Evolutionary conservation across 2,888 invertebrate species (phyloP).

Genomic region (Drosophila anomelani): DNA sequence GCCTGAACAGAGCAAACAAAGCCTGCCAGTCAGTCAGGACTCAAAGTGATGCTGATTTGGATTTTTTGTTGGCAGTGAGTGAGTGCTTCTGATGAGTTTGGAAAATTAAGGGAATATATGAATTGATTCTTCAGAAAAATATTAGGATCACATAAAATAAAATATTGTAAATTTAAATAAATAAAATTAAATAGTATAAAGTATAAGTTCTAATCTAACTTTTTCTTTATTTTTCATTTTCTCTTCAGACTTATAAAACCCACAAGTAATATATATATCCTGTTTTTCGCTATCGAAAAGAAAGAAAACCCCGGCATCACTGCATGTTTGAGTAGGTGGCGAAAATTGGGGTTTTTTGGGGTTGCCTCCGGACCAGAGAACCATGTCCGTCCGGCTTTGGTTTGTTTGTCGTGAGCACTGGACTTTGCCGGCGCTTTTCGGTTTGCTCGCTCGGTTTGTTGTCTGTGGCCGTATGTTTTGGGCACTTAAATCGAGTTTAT

Average conservation of each 20-base stretch:
- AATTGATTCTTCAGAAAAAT: no score
- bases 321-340: constrained; percentile 16
- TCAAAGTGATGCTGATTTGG: constrained; percentile 11
- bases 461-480: constrained; percentile 66
- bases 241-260: no score
- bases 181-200: no score
- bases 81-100: no score
- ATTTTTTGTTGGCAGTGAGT: not conserved
- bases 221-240: no score
- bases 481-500: constrained; percentile 77
- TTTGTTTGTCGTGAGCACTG: constrained; percentile 48
- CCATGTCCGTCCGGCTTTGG: constrained; percentile 53
- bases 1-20: constrained; percentile 2
- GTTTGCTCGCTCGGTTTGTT: constrained; percentile 48
- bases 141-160: no score
- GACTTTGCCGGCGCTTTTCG: constrained; percentile 35
- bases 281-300: not conserved
- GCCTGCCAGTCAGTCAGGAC: not conserved
- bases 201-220: no score
- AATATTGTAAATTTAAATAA: no score
- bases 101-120: no score
- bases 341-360: not conserved
- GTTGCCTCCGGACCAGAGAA: constrained; percentile 44
- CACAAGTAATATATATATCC: not conserved
- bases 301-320: constrained; percentile 3